These are phyloP conservation scores for Takifugu bimaculatus DNA, from an alignment of 2,113 vertebrate genomes.

Conservation along the genomic window DNA sequence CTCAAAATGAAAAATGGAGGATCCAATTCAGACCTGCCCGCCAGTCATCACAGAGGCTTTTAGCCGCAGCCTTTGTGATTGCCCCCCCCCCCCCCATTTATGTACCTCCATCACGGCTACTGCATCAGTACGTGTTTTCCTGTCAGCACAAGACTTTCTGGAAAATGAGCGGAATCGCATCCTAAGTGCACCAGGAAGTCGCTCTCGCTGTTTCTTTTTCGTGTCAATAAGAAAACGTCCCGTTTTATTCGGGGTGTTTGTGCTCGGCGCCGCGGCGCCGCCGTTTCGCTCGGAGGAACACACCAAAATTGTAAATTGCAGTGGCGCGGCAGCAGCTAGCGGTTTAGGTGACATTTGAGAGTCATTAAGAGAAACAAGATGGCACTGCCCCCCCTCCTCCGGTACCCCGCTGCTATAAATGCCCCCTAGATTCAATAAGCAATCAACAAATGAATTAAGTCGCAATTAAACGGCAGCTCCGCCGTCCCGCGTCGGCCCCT, in stretches of 20 bases:
- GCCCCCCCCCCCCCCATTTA: no score
- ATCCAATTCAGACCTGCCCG: slow-evolving; percentile 70
- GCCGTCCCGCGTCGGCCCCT: slow-evolving; percentile 38
- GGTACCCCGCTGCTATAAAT: slow-evolving; percentile 1
- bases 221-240: no score
- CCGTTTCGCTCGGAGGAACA: not conserved
- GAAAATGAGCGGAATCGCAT: no score
- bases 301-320: not conserved
- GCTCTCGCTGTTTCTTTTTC: no score
- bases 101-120: no score
- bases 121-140: no score
- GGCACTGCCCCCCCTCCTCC: slow-evolving; percentile 6
- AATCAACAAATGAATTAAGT: slow-evolving; percentile 57
- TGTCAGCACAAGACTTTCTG: no score
- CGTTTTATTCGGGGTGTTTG: no score
- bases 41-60: slow-evolving; percentile 54
- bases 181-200: no score
- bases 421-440: slow-evolving; percentile 31
- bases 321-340: not conserved
- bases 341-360: slow-evolving; percentile 21
- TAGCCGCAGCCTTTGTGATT: slow-evolving; percentile 39
- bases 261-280: no score
- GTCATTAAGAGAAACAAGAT: slow-evolving; percentile 13
- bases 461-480: slow-evolving; percentile 32
- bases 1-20: slow-evolving; percentile 72